Percentiles rank a stretch among this genome's conserved stretches.
phyloP scores from a whole-genome alignment of 2,113 vertebrate genomes.

The Ellobius talpinus region DNA sequence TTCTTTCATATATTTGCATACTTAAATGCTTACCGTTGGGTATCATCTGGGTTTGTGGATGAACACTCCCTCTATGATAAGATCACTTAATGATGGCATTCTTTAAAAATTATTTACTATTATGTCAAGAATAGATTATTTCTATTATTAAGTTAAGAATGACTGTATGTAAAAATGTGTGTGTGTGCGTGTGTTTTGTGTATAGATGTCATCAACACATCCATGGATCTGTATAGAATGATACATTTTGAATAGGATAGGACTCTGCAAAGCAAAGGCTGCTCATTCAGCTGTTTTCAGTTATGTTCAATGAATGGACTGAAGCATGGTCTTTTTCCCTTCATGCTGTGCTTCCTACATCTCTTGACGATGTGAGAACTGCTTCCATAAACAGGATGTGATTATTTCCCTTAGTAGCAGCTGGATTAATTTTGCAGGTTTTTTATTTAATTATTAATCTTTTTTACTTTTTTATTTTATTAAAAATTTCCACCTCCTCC shows the following conservation, averaged over 20 bases:
- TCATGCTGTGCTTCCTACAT: neutral
- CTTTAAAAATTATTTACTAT: neutral
- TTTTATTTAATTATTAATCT: too few species aligned
- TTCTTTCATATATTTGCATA: neutral
- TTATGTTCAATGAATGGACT: neutral
- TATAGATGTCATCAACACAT: too few species aligned
- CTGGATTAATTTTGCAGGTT: neutral
- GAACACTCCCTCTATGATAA: neutral
- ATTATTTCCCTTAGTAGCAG: neutral
- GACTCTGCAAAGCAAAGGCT: neutral
- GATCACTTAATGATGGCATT: neutral
- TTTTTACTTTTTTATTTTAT: too few species aligned
- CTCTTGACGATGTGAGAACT: neutral
- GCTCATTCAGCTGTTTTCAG: neutral
- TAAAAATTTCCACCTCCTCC: too few species aligned
- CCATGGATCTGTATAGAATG: accelerated
- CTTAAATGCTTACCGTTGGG: neutral
- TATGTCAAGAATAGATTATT: neutral
- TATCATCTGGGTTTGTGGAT: neutral
- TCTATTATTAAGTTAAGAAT: neutral
- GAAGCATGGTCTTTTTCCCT: neutral
- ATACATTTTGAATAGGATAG: neutral
- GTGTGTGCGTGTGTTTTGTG: neutral
- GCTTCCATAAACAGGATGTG: neutral
- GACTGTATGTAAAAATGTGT: neutral